Evolutionary conservation across 2,888 invertebrate genomes (phyloP), one percentile per base, ranked within the genome.

Genomic region (Patella caerulea): DNA sequence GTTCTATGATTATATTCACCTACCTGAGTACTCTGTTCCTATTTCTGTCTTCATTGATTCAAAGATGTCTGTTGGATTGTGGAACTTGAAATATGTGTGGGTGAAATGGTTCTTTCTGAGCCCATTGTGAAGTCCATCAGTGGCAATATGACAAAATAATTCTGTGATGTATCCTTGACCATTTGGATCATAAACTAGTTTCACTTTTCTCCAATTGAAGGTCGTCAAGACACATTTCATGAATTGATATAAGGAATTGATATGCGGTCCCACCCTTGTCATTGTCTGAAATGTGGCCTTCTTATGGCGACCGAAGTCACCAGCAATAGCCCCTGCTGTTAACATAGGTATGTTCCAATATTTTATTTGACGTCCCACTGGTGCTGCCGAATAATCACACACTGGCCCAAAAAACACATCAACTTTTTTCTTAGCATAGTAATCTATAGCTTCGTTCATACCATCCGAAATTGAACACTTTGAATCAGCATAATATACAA

Each of bases 331-430:
- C 0, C 88, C 88, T 3, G 86, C 83, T 15, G 97, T 97, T 86
- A 97, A 96, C 86, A 97, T 95, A 0, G 97, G 96, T 0, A 95
- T 95, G 91, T 96, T 96, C 97, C 97, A 97, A 90, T 96, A 76
- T 12, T 55, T 73, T 29, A 81, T 81, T 78, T 97, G 93, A 79
- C 96, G 93, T 5, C 96, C 97, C 4, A 97, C 96, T 0, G 97
- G 97, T 88, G 97, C 97, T 84, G 97, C 91, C 0, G 97, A 96
- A 65, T 96, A 91, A 78, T 91, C 91, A 80, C 90, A 91, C 74
- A 84, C 84, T 0, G 91, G 91, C 0, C 91, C 91, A 72, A 91
- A 86, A 76, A 90, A 86, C 5, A 90, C 87, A 76, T 89, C 83
- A 9, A 88, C 84, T 52, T 86, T 83, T 34, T 83, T 81, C 19